Base-by-base conservation (phyloP, 1,140 invertebrate species). In the Drosophila takahashii region DNA sequence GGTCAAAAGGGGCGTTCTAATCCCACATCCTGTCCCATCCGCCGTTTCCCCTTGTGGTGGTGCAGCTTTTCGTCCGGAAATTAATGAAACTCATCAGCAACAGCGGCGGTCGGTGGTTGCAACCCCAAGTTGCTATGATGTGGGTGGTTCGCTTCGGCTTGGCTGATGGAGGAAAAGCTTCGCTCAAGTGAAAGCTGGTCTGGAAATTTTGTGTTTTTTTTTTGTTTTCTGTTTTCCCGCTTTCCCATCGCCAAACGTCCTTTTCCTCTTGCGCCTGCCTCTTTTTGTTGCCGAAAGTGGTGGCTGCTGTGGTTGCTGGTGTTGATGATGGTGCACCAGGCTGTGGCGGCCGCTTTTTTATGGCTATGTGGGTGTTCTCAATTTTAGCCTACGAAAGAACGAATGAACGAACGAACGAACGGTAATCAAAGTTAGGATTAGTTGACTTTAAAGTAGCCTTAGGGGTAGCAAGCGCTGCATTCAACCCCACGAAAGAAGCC, bases 361-460 rank as follows among this genome's bases (percentile, higher is more conserved):
- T 69, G 64, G 37, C 59, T 47, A 36, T 65, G 56, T 65, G 39
- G 57, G 64, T 42, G 36, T 57, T 36, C 44, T 29, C 27, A 5
- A 37, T 50, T 32, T 32, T 50, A 16, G 51, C 34, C 13, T 22
- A 22, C 50, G 29, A 32, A 32, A 7, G 8, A 9, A 32, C 29
- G 8, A 32, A 3, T 8, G 7, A 29, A 29, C 27, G 27, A 34
- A 34, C 32, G 32, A 34, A 15, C 39, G 15, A 42, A 44, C n/a
- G 60, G 72, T 75, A 75, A 72, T 72, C 74, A 77, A 77, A 77
- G 62, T 54, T 56, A 42, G 75, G 58, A 78, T 73, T 73, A 79
- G 60, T 58, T 60, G 52, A 73, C 75, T 79, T 79, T 79, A 79
- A 79, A 79, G 37, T 71, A 41, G 75, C 52, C 53, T 72, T 52